A percentile compares a stretch with the other conserved stretches of the same genome.
Evolutionary conservation across 1,140 invertebrate species (phyloP).

Genomic region (Hestina assimilis): DNA sequence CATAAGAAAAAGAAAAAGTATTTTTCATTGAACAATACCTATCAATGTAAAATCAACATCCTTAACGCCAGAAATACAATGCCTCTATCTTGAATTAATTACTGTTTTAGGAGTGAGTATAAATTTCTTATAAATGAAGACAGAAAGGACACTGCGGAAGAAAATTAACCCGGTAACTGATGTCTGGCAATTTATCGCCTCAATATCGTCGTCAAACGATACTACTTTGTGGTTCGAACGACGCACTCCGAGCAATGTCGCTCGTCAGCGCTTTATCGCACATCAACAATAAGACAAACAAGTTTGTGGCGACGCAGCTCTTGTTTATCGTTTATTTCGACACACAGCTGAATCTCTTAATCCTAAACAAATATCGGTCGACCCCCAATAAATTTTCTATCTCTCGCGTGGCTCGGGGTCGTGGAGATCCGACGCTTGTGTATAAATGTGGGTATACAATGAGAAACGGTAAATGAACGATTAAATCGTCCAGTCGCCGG

Average conservation of each 20-base stretch:
- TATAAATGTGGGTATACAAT: constrained; percentile 62
- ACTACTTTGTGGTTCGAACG: constrained; percentile 1
- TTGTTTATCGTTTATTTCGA: constrained; percentile 66
- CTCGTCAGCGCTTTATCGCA: constrained; percentile 54
- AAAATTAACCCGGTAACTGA: background rate
- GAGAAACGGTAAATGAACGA: constrained; percentile 64
- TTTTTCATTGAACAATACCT: too few species aligned
- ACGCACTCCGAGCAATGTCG: background rate
- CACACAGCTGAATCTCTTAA: constrained; percentile 64
- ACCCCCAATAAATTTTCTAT: constrained; percentile 56
- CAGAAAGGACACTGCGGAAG: background rate
- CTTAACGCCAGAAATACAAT: too few species aligned
- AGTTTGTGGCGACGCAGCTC: constrained; percentile 53
- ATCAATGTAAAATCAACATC: too few species aligned
- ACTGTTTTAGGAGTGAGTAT: background rate
- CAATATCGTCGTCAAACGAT: constrained; percentile 6
- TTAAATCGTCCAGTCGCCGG: constrained; percentile 60
- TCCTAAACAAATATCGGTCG: constrained; percentile 66
- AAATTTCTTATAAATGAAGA: background rate
- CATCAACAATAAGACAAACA: constrained; percentile 69
- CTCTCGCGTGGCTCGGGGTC: constrained; percentile 30
- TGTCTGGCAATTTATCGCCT: constrained; percentile 3
- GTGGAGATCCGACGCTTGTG: constrained; percentile 40
- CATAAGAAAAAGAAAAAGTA: too few species aligned
- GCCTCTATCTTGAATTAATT: too few species aligned